Evolutionary conservation across 2,888 invertebrate species (phyloP).

Genomic region (Agrotis ipsilon): DNA sequence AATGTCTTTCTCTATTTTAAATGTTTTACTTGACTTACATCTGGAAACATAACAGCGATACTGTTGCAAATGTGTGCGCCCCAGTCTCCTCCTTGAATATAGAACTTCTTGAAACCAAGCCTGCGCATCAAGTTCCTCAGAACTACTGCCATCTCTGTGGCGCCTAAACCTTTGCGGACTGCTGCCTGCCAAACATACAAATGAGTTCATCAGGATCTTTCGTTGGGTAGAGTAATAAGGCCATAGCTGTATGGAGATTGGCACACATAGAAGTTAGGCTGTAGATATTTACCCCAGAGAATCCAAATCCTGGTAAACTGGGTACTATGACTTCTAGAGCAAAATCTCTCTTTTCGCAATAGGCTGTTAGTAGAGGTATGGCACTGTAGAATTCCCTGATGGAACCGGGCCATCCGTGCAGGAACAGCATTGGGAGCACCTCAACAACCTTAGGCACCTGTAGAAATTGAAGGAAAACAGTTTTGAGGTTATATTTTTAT

Average conservation of each 20-base stretch:
- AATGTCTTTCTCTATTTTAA: too few relatives aligned
- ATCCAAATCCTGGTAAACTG: conserved; percentile 70
- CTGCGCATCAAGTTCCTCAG: conserved; percentile 53
- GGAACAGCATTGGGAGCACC: conserved; percentile 85
- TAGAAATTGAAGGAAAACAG: not conserved
- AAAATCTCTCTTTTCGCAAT: conserved; percentile 82
- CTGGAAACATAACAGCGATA: conserved; percentile 44
- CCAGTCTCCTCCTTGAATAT: conserved; percentile 58
- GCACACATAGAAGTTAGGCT: too few relatives aligned
- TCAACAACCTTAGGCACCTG: conserved; percentile 36
- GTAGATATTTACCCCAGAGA: conserved; percentile 66
- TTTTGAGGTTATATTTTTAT: not conserved
- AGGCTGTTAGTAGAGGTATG: conserved; percentile 90
- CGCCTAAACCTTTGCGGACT: conserved; percentile 42
- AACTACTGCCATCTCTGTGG: conserved; percentile 45
- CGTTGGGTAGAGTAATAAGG: too few relatives aligned
- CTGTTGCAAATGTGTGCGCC: conserved; percentile 41
- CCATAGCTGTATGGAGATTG: too few relatives aligned
- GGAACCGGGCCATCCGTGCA: conserved; percentile 95
- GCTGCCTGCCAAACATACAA: conserved; percentile 35
- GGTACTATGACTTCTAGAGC: conserved; percentile 81
- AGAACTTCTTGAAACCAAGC: conserved; percentile 48
- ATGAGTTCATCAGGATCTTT: not conserved
- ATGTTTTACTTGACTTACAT: conserved; percentile 27
- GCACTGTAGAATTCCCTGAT: conserved; percentile 93